Conservation (phyloP, 2,797 vertebrate genomes). For the Anguilla marmorata region DNA sequence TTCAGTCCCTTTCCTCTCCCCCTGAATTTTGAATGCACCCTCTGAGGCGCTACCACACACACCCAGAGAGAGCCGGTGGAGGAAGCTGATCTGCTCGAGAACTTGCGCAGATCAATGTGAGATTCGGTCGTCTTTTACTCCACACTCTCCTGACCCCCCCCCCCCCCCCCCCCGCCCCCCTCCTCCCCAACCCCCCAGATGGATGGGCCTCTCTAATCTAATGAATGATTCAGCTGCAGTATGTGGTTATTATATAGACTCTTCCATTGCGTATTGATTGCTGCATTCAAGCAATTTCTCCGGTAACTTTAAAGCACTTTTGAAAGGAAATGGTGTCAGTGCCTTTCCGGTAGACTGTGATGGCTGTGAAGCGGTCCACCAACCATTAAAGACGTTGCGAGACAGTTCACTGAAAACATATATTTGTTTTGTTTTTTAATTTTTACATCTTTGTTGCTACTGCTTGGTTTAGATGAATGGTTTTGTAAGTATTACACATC, state of each 20-base stretch:
- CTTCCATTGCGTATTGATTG: conserved; percentile 32
- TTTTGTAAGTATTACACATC: too few relatives aligned
- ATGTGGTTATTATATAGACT: conserved; percentile 31
- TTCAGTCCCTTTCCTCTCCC: background rate
- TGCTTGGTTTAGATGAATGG: background rate
- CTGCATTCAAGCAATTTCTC: conserved; percentile 13
- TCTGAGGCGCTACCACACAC: background rate
- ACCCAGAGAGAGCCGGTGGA: background rate
- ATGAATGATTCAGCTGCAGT: conserved; percentile 30
- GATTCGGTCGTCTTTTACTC: conserved; percentile 10
- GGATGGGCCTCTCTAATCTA: conserved; percentile 33
- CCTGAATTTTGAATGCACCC: background rate
- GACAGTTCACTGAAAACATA: background rate
- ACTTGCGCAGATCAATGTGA: conserved; percentile 27
- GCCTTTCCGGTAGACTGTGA: background rate
- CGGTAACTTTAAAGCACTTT: conserved; percentile 5
- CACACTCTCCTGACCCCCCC: background rate
- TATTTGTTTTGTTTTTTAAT: background rate
- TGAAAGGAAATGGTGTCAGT: background rate
- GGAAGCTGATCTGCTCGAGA: conserved; percentile 5
- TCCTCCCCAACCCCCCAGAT: background rate
- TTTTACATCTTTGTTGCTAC: background rate
- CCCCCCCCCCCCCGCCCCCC: background rate
- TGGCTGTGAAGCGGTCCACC: background rate
- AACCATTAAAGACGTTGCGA: background rate